Evolutionary conservation across 2,888 invertebrate species (phyloP).

Genomic region (Allophyes oxyacanthae): DNA sequence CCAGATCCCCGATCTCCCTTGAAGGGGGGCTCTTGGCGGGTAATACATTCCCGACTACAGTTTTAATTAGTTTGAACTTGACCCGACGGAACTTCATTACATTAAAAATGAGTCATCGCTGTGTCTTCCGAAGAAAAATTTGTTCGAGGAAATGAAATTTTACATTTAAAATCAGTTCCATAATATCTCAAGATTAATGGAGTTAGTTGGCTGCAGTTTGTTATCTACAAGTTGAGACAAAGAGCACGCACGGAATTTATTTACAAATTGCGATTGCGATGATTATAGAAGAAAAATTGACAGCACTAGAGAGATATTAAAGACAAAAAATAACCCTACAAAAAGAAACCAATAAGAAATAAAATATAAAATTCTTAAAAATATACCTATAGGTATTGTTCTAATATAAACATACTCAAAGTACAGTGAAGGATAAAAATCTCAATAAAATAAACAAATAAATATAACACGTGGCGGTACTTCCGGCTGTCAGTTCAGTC

Average conservation of each 20-base stretch:
- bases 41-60: slow-evolving; percentile 56
- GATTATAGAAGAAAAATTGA: too few species aligned
- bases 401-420: too few species aligned
- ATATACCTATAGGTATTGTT: too few species aligned
- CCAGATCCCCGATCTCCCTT: slow-evolving; percentile 26
- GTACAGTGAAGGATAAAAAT: too few species aligned
- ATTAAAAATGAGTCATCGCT: slow-evolving; percentile 48
- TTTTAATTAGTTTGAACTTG: slow-evolving; percentile 64
- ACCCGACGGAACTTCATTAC: slow-evolving; percentile 54
- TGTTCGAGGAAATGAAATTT: slow-evolving; percentile 38
- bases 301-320: too few species aligned
- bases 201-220: slow-evolving; percentile 30
- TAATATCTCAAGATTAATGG: slow-evolving; percentile 41
- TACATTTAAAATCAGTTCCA: slow-evolving; percentile 37
- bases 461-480: too few species aligned
- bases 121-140: slow-evolving; percentile 35
- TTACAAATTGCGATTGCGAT: too few species aligned
- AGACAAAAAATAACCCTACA: too few species aligned
- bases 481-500: too few species aligned
- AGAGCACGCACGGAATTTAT: background rate
- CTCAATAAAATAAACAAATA: too few species aligned
- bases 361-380: too few species aligned
- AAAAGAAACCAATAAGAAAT: too few species aligned
- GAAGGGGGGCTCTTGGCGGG: slow-evolving; percentile 13
- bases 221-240: background rate